Percentiles rank a stretch among this genome's conserved stretches.
Conservation (phyloP, 2,113 vertebrate genomes). For the Thymallus thymallus region DNA sequence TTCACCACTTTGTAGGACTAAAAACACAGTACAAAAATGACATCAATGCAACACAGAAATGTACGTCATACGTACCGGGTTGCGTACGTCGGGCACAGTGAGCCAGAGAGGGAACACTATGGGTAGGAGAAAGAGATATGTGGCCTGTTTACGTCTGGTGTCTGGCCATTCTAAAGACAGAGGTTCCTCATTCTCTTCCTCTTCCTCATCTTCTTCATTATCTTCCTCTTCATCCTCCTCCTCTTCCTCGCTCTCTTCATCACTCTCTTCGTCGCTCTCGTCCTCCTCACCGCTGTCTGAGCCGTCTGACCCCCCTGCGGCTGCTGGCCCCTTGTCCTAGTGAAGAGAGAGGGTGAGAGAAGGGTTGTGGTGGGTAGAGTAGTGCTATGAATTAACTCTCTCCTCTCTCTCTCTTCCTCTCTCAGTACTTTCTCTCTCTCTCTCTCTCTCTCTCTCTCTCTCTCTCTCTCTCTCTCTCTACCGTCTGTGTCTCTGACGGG, state of each 20-base stretch:
- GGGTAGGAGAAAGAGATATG: slow-evolving; percentile 86
- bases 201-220: slow-evolving; percentile 15
- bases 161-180: slow-evolving; percentile 89
- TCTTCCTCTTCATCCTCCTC: not conserved
- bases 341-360: not conserved
- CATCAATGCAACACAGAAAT: not conserved
- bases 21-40: not conserved
- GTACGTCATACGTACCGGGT: slow-evolving; percentile 68
- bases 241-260: not conserved
- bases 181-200: slow-evolving; percentile 78
- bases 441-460: too few relatives aligned
- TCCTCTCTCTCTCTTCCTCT: too few relatives aligned
- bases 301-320: not conserved
- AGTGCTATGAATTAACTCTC: too few relatives aligned
- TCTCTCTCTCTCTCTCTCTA: not conserved
- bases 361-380: too few relatives aligned
- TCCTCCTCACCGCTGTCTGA: slow-evolving; percentile 22
- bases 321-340: slow-evolving; percentile 7
- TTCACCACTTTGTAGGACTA: too few relatives aligned
- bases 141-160: slow-evolving; percentile 78
- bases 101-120: slow-evolving; percentile 90
- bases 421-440: too few relatives aligned
- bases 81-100: slow-evolving; percentile 90
- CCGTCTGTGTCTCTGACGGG: not conserved
- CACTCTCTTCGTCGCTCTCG: slow-evolving; percentile 18